Evolutionary conservation across 1,140 invertebrate genomes (phyloP), one percentile per base, ranked within the genome.

Genomic region (Anoplolepis gracilipes): DNA sequence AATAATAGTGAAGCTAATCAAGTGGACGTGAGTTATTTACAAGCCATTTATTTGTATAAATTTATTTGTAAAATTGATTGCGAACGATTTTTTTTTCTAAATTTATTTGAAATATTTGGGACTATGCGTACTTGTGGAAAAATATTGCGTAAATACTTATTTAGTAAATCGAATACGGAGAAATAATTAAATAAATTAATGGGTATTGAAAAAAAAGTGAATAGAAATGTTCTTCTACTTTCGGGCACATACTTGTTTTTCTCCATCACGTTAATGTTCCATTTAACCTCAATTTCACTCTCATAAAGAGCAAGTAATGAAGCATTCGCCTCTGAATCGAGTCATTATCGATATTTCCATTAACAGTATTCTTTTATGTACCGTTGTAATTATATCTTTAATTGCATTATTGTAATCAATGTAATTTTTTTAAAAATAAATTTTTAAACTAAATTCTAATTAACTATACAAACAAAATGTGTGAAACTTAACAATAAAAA

Each of bases 301-400:
- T 67, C 36, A 61, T 49, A 78, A 79, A 78, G 76, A 78, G 61
- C 76, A 53, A 42, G 61, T 78, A 78, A 67, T 78, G 76, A 77
- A 78, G 11, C 30, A 78, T 53, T 67, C 61, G 39, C n/a, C 59
- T 25, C n/a, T 77, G 59, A 65, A 78, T 78, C 61, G 28, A 28
- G 42, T 49, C 59, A 33, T 65, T 65, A 78, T 78, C 75, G 33
- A 25, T 78, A 61, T 65, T 36, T n/a, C 8, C 28, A 65, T 78
- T 77, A 46, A 46, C 75, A 33, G 16, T 46, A 22, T 8, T 65
- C 10, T 77, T 62, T 77, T 64, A 46, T 46, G n/a, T 49, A 64
- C 39, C 28, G 25, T 77, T 77, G 42, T 28, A 19, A 61, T 42
- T 42, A 10, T 42, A 19, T 78, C 28, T 33, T 4, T 65, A 78